phyloP scores from a whole-genome alignment of 2,797 vertebrate genomes.

The Loris lydekkerianus region DNA sequence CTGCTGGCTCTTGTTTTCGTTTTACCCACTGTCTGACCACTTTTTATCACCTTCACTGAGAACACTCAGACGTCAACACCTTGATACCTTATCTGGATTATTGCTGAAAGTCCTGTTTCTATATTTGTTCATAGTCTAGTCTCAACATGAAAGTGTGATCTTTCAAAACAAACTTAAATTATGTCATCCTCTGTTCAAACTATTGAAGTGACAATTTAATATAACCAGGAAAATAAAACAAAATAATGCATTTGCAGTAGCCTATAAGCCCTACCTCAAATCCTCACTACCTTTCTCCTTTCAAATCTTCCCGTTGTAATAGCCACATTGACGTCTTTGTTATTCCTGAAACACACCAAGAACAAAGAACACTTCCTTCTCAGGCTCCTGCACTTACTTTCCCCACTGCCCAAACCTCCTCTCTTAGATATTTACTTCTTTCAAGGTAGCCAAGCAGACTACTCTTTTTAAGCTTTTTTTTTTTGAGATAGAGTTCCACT shows the following conservation, averaged over 20 bases:
- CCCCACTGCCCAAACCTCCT: background rate
- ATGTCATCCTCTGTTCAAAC: background rate
- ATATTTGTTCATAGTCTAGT: background rate
- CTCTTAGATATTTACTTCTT: background rate
- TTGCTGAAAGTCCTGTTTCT: background rate
- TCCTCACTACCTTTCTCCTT: background rate
- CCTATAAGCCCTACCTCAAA: background rate
- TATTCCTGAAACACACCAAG: background rate
- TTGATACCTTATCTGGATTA: background rate
- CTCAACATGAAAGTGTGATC: background rate
- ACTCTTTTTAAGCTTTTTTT: background rate
- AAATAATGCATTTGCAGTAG: background rate
- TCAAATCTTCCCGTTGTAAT: background rate
- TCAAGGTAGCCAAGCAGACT: background rate
- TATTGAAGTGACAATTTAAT: background rate
- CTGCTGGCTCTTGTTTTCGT: background rate
- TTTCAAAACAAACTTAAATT: slow-evolving; percentile 26
- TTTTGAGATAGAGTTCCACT: too few relatives aligned
- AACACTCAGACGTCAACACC: background rate
- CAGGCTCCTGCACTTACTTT: background rate
- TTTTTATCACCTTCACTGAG: background rate
- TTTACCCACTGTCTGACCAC: background rate
- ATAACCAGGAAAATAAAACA: background rate
- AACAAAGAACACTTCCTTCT: background rate
- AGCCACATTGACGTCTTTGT: background rate